Base-by-base conservation (phyloP, 2,797 vertebrate species). In the Gymnocypris eckloni region DNA sequence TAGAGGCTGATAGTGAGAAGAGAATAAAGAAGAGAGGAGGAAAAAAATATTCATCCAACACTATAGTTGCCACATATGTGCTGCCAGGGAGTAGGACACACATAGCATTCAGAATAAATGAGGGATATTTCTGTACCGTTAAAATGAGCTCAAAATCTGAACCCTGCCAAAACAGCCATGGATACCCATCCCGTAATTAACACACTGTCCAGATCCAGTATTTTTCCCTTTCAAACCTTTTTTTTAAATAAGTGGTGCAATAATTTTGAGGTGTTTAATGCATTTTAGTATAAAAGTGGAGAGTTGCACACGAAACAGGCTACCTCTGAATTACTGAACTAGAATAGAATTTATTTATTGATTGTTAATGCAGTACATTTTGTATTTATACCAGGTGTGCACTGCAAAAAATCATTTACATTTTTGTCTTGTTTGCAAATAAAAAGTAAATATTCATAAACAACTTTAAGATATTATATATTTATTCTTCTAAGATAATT, bases 51-150 rank as follows among this genome's bases (percentile, higher is more conserved):
- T 28, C 25, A 78, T 56, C 41, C 25, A 78, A 64, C 33, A 20
- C 59, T 66, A 56, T 20, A 69, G 73, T 56, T 69, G 37, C 37
- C 64, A 67, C 72, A 77, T 69, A 67, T 77, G 82, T 69, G 61
- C 37, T 77, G 73, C 82, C 73, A 77, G 61, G n/a, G 48, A 77
- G 45, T 54, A 84, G 61, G 82, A 69, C 61, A 84, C 61, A 77
- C 48, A 78, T 16, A 67, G 82, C 72, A 77, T 67, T 84, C 22
- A 50, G 73, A 84, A 78, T 84, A 77, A 77, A 69, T 20, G 33
- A 69, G 15, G 37, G 61, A 77, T 69, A 78, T 84, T 84, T 78
- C 37, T 84, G 73, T 78, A 33, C 73, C 7, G 25, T 43, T 84
- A 69, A 84, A 69, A 84, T 69, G 45, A 16, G 61, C 33, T 54